phyloP scores from a whole-genome alignment of 2,113 vertebrate genomes.

The Myanophis thanlyinensis region DNA sequence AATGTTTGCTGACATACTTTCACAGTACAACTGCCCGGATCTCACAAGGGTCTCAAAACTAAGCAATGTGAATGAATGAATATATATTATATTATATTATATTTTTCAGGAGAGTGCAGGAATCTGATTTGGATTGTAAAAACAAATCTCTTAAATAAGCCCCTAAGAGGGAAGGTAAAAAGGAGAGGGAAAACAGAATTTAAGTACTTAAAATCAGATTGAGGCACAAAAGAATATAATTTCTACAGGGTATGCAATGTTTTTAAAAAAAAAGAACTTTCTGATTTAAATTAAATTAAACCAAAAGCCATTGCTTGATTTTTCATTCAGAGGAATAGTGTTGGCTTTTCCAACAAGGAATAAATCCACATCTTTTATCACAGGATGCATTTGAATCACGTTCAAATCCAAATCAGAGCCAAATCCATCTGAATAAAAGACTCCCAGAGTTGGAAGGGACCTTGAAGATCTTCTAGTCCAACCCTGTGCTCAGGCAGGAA shows the following conservation, averaged over 20 bases:
- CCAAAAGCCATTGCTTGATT: not conserved
- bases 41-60: constrained; percentile 17
- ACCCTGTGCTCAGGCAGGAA: not conserved
- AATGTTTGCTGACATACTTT: not conserved
- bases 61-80: not conserved
- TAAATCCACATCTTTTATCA: not conserved
- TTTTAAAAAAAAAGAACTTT: not conserved
- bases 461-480: not conserved
- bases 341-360: not conserved
- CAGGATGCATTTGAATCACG: not conserved
- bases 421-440: not conserved
- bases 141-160: not conserved
- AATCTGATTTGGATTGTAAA: not conserved
- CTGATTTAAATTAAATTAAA: not conserved
- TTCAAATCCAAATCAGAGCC: not conserved
- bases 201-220: not conserved
- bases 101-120: not conserved
- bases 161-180: not conserved
- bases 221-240: not conserved
- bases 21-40: constrained; percentile 7
- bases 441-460: not conserved
- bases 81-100: too few species aligned
- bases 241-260: accelerated
- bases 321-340: not conserved
- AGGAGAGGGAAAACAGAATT: not conserved